These are phyloP conservation scores for Todus mexicanus DNA, from an alignment of 2,797 vertebrate genomes.

Conservation along the genomic window DNA sequence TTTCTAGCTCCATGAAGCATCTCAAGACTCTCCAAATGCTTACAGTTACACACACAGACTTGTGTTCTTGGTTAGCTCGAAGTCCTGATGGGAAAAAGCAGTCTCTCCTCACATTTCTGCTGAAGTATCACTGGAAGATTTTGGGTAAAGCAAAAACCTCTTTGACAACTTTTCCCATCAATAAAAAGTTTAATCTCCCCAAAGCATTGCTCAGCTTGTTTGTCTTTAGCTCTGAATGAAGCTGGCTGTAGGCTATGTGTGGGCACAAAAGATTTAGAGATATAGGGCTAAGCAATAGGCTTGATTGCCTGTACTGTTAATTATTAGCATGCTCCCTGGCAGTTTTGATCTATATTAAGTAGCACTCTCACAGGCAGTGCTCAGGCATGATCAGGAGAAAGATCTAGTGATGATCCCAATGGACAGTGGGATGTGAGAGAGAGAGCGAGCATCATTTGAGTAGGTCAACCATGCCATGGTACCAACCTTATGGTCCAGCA, in stretches of 20 bases:
- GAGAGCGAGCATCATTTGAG: neutral
- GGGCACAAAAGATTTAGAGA: neutral
- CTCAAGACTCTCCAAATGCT: neutral
- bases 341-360: neutral
- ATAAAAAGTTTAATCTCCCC: neutral
- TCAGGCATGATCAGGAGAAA: neutral
- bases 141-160: neutral
- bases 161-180: neutral
- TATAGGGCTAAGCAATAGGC: neutral
- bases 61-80: fast-evolving
- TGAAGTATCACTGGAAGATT: neutral
- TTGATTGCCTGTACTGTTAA: neutral
- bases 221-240: neutral
- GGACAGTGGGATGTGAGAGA: fast-evolving
- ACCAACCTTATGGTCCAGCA: neutral
- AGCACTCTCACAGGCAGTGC: neutral
- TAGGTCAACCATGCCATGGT: fast-evolving
- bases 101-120: neutral
- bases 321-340: neutral
- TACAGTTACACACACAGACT: neutral
- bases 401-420: neutral
- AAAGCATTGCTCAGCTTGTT: neutral
- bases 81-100: neutral
- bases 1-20: neutral
- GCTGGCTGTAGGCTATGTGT: neutral